Evolutionary conservation across 2,113 vertebrate genomes (phyloP).

Genomic region (Toxostoma redivivum): DNA sequence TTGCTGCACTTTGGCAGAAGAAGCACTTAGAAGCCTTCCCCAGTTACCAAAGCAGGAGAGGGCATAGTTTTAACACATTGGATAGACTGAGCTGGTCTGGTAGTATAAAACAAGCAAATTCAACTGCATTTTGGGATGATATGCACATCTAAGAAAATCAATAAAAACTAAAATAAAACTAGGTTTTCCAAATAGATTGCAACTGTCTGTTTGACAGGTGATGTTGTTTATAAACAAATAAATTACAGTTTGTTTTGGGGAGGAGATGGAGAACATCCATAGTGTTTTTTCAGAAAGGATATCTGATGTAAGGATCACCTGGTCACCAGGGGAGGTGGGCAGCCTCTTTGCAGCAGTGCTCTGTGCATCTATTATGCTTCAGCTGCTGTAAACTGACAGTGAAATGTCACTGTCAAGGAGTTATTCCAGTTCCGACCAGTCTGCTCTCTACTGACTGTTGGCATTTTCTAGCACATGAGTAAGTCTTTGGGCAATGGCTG

Average conservation of each 20-base stretch:
- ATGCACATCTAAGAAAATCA: neutral
- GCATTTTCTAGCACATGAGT: neutral
- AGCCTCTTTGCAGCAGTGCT: neutral
- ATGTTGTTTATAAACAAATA: neutral
- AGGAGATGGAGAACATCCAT: neutral
- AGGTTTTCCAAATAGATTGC: neutral
- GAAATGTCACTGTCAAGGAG: neutral
- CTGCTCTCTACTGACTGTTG: neutral
- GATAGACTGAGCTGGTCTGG: neutral
- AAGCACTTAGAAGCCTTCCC: neutral
- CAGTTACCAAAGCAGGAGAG: neutral
- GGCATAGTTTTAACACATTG: neutral
- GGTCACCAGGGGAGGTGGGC: neutral
- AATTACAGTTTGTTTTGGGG: neutral
- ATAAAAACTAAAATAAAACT: neutral
- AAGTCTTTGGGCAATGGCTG: neutral
- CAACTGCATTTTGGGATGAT: neutral
- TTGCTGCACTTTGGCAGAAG: neutral
- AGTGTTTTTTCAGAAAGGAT: rapidly evolving
- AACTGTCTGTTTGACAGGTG: neutral
- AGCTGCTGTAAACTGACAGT: neutral
- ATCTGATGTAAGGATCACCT: neutral
- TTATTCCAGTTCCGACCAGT: rapidly evolving
- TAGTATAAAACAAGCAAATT: neutral
- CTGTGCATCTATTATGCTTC: rapidly evolving